These are phyloP conservation scores for Platalea minor DNA, from an alignment of 2,797 vertebrate species.

Conservation along the genomic window DNA sequence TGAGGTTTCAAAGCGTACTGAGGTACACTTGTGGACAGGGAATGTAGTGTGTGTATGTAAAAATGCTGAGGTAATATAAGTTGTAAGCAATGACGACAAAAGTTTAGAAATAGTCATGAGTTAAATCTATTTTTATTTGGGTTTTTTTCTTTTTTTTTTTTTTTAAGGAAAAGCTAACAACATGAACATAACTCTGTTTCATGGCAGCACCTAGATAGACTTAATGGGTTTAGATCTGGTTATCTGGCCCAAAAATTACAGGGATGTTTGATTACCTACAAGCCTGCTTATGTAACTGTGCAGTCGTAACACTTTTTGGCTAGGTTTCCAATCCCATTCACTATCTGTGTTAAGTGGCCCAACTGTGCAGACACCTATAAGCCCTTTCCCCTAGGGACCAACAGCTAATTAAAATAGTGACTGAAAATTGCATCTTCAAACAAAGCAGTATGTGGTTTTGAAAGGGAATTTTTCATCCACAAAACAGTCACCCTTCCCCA, in stretches of 20 bases:
- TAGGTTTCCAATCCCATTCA: background rate
- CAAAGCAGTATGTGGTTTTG: background rate
- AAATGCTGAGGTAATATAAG: background rate
- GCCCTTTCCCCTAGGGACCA: background rate
- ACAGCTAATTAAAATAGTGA: background rate
- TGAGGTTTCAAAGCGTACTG: background rate
- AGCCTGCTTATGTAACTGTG: background rate
- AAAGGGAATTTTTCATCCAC: background rate
- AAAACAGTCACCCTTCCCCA: background rate
- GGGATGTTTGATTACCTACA: background rate
- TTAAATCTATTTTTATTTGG: background rate
- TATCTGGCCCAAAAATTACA: background rate
- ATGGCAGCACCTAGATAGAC: background rate
- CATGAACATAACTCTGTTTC: background rate
- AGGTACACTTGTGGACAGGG: background rate
- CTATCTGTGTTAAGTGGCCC: background rate
- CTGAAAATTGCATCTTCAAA: background rate
- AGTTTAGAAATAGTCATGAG: background rate
- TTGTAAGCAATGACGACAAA: background rate
- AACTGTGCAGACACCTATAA: background rate
- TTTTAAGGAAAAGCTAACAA: background rate
- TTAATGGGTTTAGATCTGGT: background rate
- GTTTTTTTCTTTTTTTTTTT: background rate
- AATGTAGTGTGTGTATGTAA: background rate
- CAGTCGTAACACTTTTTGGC: background rate